Evolutionary conservation across 2,888 invertebrate genomes (phyloP), one percentile per base, ranked within the genome.

Genomic region (Drosophila subsilvestris): DNA sequence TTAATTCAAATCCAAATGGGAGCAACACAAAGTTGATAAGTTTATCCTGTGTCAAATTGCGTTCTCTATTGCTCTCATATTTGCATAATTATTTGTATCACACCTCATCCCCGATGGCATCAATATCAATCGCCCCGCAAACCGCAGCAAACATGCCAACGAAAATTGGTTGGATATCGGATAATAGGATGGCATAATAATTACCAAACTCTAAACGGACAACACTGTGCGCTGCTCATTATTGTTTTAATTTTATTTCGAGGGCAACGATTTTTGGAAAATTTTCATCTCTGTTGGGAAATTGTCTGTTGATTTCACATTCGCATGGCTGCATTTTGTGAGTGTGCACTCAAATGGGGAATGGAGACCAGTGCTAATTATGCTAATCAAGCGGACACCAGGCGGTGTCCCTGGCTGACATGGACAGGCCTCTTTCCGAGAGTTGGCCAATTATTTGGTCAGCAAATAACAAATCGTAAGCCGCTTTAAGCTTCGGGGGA

Each of bases 401-500:
- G 37, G 37, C 37, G 2, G n/a, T 27, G n/a, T 27, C 27, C 27
- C 27, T 42, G 29, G 12, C 17, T 10, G 3, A 42, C 14, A 45
- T 7, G 48, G 12, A 32, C 12, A 14, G 32, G 18, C 22, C 48
- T 14, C 57, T n/a, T 10, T n/a, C 1, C 20, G 20, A 42, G 45
- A 32, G 50, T n/a, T 68, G 69, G 42, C 48, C 62, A 66, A 66
- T 67, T 66, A 67, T 66, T 67, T 66, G 74, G 62, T 61, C 70
- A 67, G 74, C 59, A 70, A 72, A 80, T 74, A 79, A 72, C 58
- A 81, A 73, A 71, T 54, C 70, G 71, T 87, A 82, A 82, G 86
- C 88, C 56, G 73, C 75, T 87, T 74, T 75, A 87, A 82, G 75
- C 86, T 59, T 61, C 83, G 65, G 75, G 49, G 63, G 70, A 79